phyloP scores from a whole-genome alignment of 2,797 vertebrate species.

The Toxotes lorentzi region DNA sequence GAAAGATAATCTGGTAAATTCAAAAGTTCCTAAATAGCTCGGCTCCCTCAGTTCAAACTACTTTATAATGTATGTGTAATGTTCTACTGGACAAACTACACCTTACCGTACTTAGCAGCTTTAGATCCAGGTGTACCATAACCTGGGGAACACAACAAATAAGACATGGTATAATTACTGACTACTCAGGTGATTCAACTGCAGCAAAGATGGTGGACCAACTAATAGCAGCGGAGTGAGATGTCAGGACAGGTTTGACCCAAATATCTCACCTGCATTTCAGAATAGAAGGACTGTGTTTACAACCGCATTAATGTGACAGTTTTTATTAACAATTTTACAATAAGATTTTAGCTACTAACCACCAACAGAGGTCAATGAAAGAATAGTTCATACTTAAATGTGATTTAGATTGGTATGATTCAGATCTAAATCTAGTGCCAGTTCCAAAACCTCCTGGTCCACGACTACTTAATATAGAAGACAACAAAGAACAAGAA shows the following conservation, averaged over 20 bases:
- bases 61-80: background rate
- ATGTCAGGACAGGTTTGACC: background rate
- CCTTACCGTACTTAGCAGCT: slow-evolving; percentile 85
- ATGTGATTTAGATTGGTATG: background rate
- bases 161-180: background rate
- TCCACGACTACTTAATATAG: slow-evolving; percentile 38
- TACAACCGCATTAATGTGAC: too few relatives aligned
- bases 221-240: background rate
- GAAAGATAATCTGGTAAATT: slow-evolving; percentile 1
- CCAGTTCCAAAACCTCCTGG: slow-evolving; percentile 51
- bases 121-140: slow-evolving; percentile 82
- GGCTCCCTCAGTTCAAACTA: background rate
- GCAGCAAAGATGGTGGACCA: too few relatives aligned
- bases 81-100: slow-evolving; percentile 13
- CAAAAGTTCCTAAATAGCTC: background rate
- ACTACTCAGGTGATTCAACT: background rate
- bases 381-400: background rate
- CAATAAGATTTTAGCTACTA: background rate
- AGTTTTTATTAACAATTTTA: background rate
- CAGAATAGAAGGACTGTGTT: background rate
- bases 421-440: slow-evolving; percentile 11
- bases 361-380: slow-evolving; percentile 41
- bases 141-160: slow-evolving; percentile 54
- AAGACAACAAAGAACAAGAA: background rate
- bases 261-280: background rate